A percentile compares a stretch with the other conserved stretches of the same genome.
Evolutionary conservation across 2,797 vertebrate genomes (phyloP).

Genomic region (Leucoraja ocellata): DNA sequence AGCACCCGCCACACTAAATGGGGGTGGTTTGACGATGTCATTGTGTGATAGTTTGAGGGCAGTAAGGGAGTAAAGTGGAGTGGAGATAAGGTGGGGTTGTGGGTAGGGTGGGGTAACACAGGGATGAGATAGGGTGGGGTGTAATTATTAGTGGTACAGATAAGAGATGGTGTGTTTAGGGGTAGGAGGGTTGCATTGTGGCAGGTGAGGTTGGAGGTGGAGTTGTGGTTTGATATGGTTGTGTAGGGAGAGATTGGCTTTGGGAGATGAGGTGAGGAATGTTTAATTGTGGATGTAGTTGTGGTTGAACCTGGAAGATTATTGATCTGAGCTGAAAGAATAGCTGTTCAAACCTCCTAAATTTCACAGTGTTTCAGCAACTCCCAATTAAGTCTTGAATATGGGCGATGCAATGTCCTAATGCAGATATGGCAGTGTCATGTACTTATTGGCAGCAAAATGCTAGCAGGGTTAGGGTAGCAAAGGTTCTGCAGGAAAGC

Average conservation of each 20-base stretch:
- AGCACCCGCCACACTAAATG: too few relatives aligned
- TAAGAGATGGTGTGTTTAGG: neutral
- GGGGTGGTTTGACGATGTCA: neutral
- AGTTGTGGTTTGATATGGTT: too few relatives aligned
- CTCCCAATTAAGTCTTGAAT: neutral
- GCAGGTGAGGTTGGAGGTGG: neutral
- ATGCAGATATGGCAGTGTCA: neutral
- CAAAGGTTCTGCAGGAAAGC: neutral
- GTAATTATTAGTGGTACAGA: too few relatives aligned
- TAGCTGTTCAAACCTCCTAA: neutral
- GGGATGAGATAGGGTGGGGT: neutral
- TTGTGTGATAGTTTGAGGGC: neutral
- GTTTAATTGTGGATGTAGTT: too few relatives aligned
- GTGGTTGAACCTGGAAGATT: too few relatives aligned
- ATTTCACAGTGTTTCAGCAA: neutral
- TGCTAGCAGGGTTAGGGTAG: neutral
- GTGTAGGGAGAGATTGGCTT: neutral
- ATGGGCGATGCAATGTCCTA: neutral
- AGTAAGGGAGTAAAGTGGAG: neutral
- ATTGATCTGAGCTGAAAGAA: neutral
- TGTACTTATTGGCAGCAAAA: neutral
- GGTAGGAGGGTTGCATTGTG: neutral
- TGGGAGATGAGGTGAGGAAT: neutral
- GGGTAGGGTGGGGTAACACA: neutral
- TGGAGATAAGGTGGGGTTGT: neutral